Evolutionary conservation across 2,113 vertebrate species (phyloP), one percentile per base, ranked within the genome.

Genomic region (Menura novaehollandiae): DNA sequence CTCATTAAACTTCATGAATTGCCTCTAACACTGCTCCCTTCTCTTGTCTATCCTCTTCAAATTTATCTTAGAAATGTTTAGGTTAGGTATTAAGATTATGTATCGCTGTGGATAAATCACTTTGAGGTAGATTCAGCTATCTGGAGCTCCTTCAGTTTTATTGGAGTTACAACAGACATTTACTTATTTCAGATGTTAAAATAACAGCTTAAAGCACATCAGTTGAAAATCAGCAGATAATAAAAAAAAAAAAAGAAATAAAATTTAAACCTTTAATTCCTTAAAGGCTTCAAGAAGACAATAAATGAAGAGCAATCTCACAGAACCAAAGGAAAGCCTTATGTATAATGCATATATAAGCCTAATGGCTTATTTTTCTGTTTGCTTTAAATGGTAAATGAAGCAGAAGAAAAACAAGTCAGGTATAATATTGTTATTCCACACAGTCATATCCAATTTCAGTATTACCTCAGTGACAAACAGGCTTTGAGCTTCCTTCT

Each of bases 391-490:
- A 72, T 5, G 7, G 12, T 8, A 94, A 72, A 79, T 11, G 30
- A 85, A 79, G 33, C 15, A 88, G 37, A 72, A 88, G 10, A 49
- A 75, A 89, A 88, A 16, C 10, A 64, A 56, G 20, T 49, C 24
- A 79, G 41, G 22, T 82, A 22, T 32, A 82, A 41, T 15, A 75
- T 2, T 56, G 15, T 23, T 44, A 56, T 21, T 49, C 30, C 46
- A 79, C 27, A 52, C 8, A 86, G 19, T 5, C 17, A 84, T 22
- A 67, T 6, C 22, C 37, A 76, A 62, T 60, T 85, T 32, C 77
- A 67, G 6, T 39, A 86, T 97, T 98, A 99, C 99, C 99, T 99
- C 99, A 82, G 99, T 99, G 62, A 99, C 99, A 91, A 99, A 99
- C 58, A 99, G 97, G 94, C 99, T 99, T 85, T 99, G 98, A 22